Evolutionary conservation across 2,113 vertebrate genomes (phyloP).

Genomic region (Seriola aureovittata): DNA sequence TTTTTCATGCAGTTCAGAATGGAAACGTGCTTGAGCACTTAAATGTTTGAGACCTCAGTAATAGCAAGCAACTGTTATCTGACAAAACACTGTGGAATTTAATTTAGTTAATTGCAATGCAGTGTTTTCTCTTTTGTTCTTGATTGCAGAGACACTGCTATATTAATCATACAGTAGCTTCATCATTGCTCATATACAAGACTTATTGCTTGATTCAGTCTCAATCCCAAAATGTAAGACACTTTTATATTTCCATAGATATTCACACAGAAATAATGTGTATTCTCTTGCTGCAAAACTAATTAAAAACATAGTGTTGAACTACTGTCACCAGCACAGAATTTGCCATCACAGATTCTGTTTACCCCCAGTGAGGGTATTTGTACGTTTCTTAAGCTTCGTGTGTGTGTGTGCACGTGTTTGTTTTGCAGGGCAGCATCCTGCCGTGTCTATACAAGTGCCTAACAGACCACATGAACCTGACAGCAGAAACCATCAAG

Average conservation of each 20-base stretch:
- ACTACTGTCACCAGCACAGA: neutral
- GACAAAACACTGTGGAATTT: neutral
- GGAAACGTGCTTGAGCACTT: neutral
- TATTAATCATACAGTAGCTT: neutral
- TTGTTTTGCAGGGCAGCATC: conserved; percentile 55
- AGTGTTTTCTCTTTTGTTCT: neutral
- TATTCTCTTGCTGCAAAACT: neutral
- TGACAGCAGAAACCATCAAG: conserved; percentile 26
- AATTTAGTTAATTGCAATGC: neutral
- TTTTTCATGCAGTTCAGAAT: too few relatives aligned
- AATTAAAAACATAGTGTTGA: neutral
- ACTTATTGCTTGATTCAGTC: neutral
- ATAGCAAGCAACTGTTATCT: neutral
- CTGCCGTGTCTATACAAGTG: neutral
- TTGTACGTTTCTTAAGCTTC: neutral
- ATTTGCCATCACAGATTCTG: neutral
- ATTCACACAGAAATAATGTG: neutral
- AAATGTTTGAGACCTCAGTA: neutral
- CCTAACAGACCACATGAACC: conserved; percentile 34
- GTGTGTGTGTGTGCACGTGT: neutral
- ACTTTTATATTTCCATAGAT: neutral
- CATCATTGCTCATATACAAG: too few relatives aligned
- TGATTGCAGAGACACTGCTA: neutral
- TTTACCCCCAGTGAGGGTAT: neutral
- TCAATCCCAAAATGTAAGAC: neutral